Conservation (phyloP, 2,113 vertebrate genomes). For the Erpornis zantholeuca region DNA sequence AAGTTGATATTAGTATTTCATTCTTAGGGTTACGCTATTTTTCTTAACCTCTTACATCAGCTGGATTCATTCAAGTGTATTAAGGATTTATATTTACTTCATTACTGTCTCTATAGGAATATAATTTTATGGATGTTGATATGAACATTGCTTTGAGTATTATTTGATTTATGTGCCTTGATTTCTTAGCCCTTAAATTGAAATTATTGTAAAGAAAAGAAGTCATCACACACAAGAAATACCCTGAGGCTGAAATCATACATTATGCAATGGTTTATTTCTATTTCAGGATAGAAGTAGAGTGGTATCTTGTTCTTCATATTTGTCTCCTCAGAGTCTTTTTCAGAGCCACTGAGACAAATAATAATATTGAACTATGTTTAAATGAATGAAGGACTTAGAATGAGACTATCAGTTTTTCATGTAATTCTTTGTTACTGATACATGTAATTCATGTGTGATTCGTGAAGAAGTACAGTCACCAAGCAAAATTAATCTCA, state of each 20-base stretch:
- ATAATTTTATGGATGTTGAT: background rate
- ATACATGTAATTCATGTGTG: background rate
- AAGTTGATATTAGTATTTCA: background rate
- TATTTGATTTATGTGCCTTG: background rate
- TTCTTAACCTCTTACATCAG: background rate
- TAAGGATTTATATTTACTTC: background rate
- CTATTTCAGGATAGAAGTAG: background rate
- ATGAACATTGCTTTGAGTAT: background rate
- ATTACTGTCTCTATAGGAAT: background rate
- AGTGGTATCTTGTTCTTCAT: background rate
- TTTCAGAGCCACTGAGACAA: background rate
- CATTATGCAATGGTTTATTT: background rate
- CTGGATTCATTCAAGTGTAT: background rate
- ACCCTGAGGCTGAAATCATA: background rate
- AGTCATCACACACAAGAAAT: background rate
- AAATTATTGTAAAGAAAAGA: slow-evolving; percentile 1
- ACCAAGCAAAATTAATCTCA: background rate
- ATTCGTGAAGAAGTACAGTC: background rate
- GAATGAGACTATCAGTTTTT: background rate
- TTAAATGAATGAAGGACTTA: background rate
- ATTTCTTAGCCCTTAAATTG: background rate
- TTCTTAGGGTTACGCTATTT: background rate
- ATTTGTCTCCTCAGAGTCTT: background rate
- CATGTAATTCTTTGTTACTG: background rate
- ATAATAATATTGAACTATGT: background rate